Evolutionary conservation across 1,140 invertebrate species (phyloP), one percentile per base, ranked within the genome.

Genomic region (Caenorhabditis inopinata): DNA sequence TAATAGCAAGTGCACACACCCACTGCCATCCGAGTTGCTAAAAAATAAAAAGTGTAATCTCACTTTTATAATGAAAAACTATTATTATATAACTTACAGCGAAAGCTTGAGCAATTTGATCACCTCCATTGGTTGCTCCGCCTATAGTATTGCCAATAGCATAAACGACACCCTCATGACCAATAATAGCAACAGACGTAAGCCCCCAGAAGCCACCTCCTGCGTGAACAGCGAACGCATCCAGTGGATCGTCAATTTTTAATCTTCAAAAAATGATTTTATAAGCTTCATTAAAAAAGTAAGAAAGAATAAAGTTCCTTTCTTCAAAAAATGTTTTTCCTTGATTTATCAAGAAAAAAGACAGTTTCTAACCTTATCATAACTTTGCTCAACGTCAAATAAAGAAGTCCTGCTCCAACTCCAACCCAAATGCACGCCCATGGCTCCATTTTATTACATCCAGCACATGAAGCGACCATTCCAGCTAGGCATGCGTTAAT

Each of bases 201-300:
- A 92, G 85, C 1, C 91, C 92, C 90, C 90, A 91, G 4, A 90
- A 77, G 1, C 91, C 91, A 14, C 91, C 91, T 12, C 91, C 91
- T 78, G 91, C 89, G 85, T 92, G 89, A 77, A 91, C 91, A 12
- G 91, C 90, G 45, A 91, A 89, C 12, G 91, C 91, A 85, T 92
- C 91, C 21, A 92, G 82, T 3, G 91, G 92, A 84, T 92, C 92
- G 81, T 92, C 92, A 46, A 92, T 89, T 81, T 84, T 85, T 6
- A 91, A 32, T 42, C 84, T 85, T 25, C 85, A 79, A 62, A 45
- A 14, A 12, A 7, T 27, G 7, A n/a, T n/a, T n/a, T n/a, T n/a
- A n/a, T n/a, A n/a, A n/a, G n/a, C n/a, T n/a, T n/a, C n/a, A n/a
- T n/a, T n/a, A n/a, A n/a, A n/a, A n/a, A n/a, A n/a, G n/a, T n/a